A percentile compares a stretch with the other conserved stretches of the same genome.
These are phyloP conservation scores for Euwallacea similis DNA, from an alignment of 1,140 invertebrate species.

Conservation along the genomic window DNA sequence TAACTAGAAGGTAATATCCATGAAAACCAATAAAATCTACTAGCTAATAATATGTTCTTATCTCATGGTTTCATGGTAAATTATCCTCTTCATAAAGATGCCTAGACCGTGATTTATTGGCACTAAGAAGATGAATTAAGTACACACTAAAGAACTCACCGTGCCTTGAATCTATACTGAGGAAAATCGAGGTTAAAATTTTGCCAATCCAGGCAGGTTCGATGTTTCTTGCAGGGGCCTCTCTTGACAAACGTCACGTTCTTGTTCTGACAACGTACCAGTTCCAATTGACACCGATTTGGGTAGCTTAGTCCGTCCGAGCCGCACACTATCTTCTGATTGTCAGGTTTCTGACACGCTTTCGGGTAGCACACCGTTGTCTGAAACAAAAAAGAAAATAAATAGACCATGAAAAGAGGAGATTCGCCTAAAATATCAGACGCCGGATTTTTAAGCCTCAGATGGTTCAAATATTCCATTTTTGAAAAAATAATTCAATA, in stretches of 20 bases:
- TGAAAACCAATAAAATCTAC: too few relatives aligned
- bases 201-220: slow-evolving; percentile 44
- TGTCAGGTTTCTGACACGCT: slow-evolving; percentile 46
- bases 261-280: slow-evolving; percentile 69
- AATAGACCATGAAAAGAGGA: too few relatives aligned
- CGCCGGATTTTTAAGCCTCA: neutral
- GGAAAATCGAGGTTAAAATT: slow-evolving; percentile 25
- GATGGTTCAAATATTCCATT: too few relatives aligned
- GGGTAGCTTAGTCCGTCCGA: slow-evolving; percentile 79
- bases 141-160: neutral
- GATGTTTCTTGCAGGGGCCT: slow-evolving; percentile 63
- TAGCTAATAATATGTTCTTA: too few relatives aligned
- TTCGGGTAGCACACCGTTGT: slow-evolving; percentile 45
- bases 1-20: too few relatives aligned
- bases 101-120: too few relatives aligned
- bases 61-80: too few relatives aligned
- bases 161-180: slow-evolving; percentile 26
- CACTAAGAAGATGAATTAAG: too few relatives aligned
- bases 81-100: too few relatives aligned
- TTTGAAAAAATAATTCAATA: too few relatives aligned
- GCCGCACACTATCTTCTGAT: slow-evolving; percentile 69
- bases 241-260: slow-evolving; percentile 69
- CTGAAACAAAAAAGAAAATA: slow-evolving; percentile 21
- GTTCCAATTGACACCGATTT: slow-evolving; percentile 73
- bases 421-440: neutral